These are phyloP conservation scores for Coleophora flavipennella DNA, from an alignment of 2,888 invertebrate genomes.

Conservation along the genomic window DNA sequence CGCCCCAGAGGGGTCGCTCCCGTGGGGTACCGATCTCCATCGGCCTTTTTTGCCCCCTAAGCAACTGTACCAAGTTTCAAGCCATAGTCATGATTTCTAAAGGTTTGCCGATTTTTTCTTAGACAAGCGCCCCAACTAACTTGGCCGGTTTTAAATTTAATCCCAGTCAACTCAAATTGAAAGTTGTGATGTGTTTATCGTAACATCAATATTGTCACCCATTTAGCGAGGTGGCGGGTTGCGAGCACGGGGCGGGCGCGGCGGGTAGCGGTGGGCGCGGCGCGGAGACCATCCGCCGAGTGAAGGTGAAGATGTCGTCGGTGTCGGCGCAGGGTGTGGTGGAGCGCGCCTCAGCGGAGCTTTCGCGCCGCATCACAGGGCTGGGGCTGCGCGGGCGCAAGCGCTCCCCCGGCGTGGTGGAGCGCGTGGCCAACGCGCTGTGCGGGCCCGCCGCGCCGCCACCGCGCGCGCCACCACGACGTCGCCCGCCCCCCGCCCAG, in stretches of 20 bases:
- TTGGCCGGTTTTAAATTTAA: no score
- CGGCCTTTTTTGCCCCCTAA: no score
- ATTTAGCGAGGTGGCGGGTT: constrained; percentile 61
- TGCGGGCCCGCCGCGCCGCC: constrained; percentile 77
- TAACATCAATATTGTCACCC: constrained; percentile 1
- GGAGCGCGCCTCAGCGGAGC: constrained; percentile 91
- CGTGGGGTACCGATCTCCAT: no score
- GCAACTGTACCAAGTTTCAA: no score
- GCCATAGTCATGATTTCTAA: no score
- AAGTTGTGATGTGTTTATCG: neutral
- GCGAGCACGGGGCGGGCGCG: constrained; percentile 52
- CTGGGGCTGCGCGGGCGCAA: constrained; percentile 79
- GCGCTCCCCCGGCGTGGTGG: constrained; percentile 80
- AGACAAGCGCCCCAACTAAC: no score
- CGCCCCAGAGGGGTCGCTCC: no score
- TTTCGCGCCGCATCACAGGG: constrained; percentile 90
- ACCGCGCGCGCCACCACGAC: constrained; percentile 40
- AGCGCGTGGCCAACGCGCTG: constrained; percentile 88
- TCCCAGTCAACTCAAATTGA: neutral
- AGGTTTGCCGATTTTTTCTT: no score
- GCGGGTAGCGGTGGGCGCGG: constrained; percentile 42
- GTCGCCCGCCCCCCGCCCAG: constrained; percentile 60
- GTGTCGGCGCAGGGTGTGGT: constrained; percentile 92
- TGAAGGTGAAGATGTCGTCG: constrained; percentile 80
- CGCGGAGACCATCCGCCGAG: constrained; percentile 61